Evolutionary conservation across 2,113 vertebrate genomes (phyloP).

Genomic region (Scalopus aquaticus): DNA sequence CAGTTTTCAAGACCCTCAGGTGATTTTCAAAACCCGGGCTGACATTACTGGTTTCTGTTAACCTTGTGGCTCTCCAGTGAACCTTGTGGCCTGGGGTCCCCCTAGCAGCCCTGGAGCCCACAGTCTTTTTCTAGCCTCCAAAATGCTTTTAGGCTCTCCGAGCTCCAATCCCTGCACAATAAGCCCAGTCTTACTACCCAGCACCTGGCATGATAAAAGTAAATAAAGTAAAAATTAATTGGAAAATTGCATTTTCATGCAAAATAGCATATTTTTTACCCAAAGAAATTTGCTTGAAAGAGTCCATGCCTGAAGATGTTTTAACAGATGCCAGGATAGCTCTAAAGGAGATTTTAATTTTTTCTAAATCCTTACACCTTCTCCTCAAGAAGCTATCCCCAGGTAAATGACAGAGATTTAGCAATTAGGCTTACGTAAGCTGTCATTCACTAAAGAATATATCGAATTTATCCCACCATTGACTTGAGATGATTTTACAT

Average conservation of each 20-base stretch:
- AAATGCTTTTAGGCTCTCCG: not conserved
- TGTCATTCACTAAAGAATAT: not conserved
- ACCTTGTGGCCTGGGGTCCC: not conserved
- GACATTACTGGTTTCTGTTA: constrained; percentile 16
- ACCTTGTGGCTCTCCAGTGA: not conserved
- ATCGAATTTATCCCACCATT: not conserved
- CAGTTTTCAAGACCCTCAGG: constrained; percentile 53
- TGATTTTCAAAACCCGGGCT: constrained; percentile 30
- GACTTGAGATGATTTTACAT: not conserved
- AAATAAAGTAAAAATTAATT: constrained; percentile 30
- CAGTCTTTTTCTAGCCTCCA: not conserved
- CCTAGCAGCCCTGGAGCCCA: not conserved
- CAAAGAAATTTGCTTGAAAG: not conserved
- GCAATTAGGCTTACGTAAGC: not conserved
- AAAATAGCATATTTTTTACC: not conserved
- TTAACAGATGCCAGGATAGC: not conserved
- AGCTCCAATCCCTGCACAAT: not conserved
- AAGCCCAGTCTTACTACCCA: not conserved
- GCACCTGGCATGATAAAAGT: not conserved
- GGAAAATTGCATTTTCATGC: not conserved
- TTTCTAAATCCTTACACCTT: not conserved
- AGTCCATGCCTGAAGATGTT: not conserved
- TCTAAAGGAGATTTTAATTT: constrained; percentile 26
- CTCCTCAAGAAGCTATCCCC: not conserved
- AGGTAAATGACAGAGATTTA: not conserved